These are phyloP conservation scores for Coreius guichenoti DNA, from an alignment of 2,797 vertebrate species.

Conservation along the genomic window DNA sequence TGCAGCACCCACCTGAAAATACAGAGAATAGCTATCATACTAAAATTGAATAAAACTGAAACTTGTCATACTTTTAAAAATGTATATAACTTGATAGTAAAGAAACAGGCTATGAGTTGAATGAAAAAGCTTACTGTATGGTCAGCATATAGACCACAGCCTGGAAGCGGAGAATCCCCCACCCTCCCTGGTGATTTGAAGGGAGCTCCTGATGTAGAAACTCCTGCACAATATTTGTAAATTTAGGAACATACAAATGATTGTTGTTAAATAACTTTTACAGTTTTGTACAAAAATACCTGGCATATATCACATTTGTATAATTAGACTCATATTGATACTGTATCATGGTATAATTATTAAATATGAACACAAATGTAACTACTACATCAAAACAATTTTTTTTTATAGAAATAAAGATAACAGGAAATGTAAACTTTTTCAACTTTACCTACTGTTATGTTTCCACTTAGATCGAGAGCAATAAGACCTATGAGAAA, in stretches of 20 bases:
- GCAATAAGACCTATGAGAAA: conserved; percentile 56
- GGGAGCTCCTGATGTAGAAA: conserved; percentile 64
- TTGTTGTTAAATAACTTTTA: not conserved
- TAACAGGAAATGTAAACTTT: not conserved
- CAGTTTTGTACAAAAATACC: not conserved
- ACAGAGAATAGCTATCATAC: conserved; percentile 18
- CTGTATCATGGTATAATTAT: not conserved
- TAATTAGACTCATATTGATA: not conserved
- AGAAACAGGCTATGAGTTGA: not conserved
- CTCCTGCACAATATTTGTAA: conserved; percentile 49
- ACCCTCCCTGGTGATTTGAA: conserved; percentile 66
- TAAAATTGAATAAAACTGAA: not conserved
- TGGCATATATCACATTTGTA: not conserved
- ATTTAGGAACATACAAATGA: conserved; percentile 8
- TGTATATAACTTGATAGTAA: not conserved
- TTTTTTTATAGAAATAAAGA: not conserved
- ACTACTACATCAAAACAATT: not conserved
- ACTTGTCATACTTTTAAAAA: not conserved
- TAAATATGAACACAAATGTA: not conserved
- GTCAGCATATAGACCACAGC: conserved; percentile 64
- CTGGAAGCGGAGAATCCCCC: conserved; percentile 64
- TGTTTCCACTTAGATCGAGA: conserved; percentile 65
- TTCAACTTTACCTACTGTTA: conserved; percentile 60
- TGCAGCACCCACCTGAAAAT: conserved; percentile 67
- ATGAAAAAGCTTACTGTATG: conserved; percentile 51